Evolutionary conservation across 2,888 invertebrate genomes (phyloP).

Genomic region (Drosophila cognata): DNA sequence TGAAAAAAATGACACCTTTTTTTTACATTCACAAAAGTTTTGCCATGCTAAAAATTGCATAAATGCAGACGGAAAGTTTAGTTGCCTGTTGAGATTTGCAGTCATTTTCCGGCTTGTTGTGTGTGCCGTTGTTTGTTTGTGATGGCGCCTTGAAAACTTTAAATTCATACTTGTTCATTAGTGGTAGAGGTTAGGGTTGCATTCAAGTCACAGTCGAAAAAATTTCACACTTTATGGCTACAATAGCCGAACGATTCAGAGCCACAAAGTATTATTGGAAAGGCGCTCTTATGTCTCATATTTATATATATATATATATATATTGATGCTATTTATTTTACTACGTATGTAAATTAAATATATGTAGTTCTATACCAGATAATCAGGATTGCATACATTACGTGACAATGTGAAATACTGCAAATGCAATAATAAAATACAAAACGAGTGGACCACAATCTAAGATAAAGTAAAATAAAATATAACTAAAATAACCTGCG

Average conservation of each 20-base stretch:
- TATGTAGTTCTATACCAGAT: neutral
- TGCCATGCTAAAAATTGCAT: conserved; percentile 1
- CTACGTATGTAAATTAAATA: neutral
- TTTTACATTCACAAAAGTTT: conserved; percentile 10
- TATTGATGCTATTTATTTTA: neutral
- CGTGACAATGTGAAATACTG: neutral
- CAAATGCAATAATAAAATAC: conserved; percentile 1
- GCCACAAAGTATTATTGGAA: neutral
- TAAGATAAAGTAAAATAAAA: conserved; percentile 8
- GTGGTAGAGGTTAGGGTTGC: neutral
- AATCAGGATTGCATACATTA: neutral
- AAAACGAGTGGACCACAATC: neutral
- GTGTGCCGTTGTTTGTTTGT: neutral
- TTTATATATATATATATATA: neutral
- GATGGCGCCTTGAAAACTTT: neutral
- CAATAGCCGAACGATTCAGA: neutral
- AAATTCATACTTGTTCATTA: conserved; percentile 22
- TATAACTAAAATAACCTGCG: conserved; percentile 19
- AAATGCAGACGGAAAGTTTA: conserved; percentile 5
- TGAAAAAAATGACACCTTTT: conserved; percentile 29
- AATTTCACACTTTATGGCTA: conserved; percentile 5
- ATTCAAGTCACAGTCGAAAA: conserved; percentile 9
- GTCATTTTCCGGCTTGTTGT: conserved; percentile 6
- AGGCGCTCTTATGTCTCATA: neutral
- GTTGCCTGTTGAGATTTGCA: conserved; percentile 20